phyloP scores from a whole-genome alignment of 2,797 vertebrate species.

The Pygocentrus nattereri region DNA sequence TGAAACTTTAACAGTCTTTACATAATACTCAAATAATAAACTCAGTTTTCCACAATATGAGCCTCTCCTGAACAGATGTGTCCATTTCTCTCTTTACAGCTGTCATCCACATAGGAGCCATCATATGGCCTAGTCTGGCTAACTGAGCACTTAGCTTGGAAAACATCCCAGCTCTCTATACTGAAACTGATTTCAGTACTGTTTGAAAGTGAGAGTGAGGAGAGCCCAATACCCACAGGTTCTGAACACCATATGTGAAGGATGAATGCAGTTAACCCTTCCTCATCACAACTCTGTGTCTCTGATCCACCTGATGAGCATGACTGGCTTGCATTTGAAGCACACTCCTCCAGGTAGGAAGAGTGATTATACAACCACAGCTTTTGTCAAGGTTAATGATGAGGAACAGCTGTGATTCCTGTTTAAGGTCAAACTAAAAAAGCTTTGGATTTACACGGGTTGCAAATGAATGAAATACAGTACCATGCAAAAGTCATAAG shows the following conservation, averaged over 20 bases:
- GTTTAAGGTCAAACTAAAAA: not conserved
- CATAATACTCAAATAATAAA: no score
- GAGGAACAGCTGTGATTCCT: not conserved
- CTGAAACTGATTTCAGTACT: not conserved
- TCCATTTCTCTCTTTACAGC: not conserved
- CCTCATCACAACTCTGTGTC: no score
- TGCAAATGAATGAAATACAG: no score
- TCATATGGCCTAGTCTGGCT: not conserved
- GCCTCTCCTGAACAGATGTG: not conserved
- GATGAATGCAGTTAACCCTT: no score
- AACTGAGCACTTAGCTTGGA: not conserved
- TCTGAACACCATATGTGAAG: not conserved
- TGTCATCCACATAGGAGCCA: not conserved
- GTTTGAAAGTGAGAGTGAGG: slow-evolving; percentile 2
- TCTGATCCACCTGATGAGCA: not conserved
- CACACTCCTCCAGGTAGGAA: not conserved
- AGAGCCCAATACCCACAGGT: not conserved
- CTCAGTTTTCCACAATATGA: no score
- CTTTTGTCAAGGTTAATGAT: not conserved
- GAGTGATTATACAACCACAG: not conserved
- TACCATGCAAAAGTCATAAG: no score
- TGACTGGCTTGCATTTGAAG: not conserved
- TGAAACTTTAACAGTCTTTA: no score
- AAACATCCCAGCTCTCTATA: not conserved
- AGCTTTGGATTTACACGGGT: no score